Conservation (phyloP, 2,888 invertebrate genomes). For the Meteorus cinctellus region DNA sequence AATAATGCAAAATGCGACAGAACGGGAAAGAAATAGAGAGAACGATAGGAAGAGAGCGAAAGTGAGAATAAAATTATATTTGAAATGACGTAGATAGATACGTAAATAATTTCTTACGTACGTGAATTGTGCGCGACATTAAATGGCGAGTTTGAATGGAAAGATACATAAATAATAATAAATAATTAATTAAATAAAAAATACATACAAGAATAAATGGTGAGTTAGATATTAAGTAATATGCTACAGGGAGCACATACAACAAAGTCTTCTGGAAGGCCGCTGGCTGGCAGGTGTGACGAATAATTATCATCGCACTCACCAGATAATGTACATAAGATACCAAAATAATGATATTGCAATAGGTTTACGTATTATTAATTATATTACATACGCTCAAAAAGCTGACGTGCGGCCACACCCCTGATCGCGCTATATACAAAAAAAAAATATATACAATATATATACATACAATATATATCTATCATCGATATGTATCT, state of each 20-base stretch:
- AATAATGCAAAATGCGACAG: not conserved
- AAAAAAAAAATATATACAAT: conserved; percentile 20
- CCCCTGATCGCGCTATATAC: conserved; percentile 49
- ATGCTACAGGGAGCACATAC: conserved; percentile 51
- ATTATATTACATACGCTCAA: conserved; percentile 57
- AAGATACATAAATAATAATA: not conserved
- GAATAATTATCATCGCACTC: conserved; percentile 52
- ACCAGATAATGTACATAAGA: conserved; percentile 63
- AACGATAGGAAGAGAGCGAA: conserved; percentile 38
- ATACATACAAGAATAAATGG: conserved; percentile 41
- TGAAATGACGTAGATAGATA: conserved; percentile 33
- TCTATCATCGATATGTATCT: conserved; percentile 25
- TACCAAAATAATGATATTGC: conserved; percentile 66
- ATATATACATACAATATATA: conserved; percentile 1
- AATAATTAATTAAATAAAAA: conserved; percentile 33
- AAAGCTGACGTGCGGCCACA: conserved; percentile 56
- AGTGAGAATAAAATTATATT: conserved; percentile 36
- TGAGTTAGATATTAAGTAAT: conserved; percentile 48
- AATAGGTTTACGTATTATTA: conserved; percentile 62
- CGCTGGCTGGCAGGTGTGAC: conserved; percentile 62
- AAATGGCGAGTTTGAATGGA: not conserved
- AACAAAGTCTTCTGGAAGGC: conserved; percentile 64
- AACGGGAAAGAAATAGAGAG: conserved; percentile 19
- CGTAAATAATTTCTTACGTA: conserved; percentile 13
- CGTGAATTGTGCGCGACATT: conserved; percentile 1